phyloP scores from a whole-genome alignment of 2,797 vertebrate genomes.

The Sitta carolinensis region DNA sequence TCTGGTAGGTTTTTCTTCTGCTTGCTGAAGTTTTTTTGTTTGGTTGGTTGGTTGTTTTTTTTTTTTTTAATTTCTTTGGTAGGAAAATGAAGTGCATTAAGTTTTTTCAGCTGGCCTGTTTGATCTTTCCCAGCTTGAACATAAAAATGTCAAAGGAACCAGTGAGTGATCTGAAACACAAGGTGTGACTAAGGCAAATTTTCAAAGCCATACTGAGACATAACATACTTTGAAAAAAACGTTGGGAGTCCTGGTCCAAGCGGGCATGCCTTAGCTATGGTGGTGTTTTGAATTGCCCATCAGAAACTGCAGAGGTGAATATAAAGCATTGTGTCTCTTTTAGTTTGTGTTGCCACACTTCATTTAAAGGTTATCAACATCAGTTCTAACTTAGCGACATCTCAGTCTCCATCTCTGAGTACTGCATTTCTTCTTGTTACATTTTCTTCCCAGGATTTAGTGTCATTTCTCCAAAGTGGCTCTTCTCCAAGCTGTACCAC shows the following conservation, averaged over 20 bases:
- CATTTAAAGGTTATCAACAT: neutral
- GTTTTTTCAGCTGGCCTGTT: neutral
- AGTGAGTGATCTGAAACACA: neutral
- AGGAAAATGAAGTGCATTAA: neutral
- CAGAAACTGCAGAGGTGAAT: neutral
- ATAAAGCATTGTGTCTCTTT: neutral
- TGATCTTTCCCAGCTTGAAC: neutral
- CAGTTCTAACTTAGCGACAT: neutral
- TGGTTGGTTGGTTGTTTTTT: neutral
- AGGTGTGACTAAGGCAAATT: neutral
- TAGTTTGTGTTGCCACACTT: neutral
- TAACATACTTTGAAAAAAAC: neutral
- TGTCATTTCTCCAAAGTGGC: neutral
- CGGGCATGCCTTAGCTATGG: neutral
- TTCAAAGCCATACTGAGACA: neutral
- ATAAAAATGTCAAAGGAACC: constrained; percentile 1
- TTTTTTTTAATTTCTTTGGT: neutral
- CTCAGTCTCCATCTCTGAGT: neutral
- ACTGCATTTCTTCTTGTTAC: neutral
- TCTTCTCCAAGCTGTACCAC: neutral
- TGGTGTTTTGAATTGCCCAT: neutral
- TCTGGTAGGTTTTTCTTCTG: neutral
- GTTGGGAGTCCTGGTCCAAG: neutral
- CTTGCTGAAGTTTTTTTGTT: neutral
- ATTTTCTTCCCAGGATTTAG: neutral